Evolutionary conservation across 2,113 vertebrate genomes (phyloP).

Genomic region (Ardeotis arabs): DNA sequence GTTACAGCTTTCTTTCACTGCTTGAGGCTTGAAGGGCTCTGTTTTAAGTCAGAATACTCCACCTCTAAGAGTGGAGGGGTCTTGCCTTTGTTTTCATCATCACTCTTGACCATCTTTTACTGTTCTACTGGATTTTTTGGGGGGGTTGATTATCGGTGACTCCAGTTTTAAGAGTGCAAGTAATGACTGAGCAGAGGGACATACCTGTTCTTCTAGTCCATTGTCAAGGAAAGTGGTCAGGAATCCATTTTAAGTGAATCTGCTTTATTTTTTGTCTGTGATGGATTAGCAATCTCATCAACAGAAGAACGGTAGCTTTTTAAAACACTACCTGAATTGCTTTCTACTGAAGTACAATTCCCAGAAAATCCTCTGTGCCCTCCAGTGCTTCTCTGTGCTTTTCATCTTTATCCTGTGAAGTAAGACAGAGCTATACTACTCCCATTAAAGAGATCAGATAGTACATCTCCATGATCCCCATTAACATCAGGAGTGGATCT

Average conservation of each 20-base stretch:
- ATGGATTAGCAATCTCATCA: not conserved
- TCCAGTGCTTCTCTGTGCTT: not conserved
- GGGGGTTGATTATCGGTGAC: not conserved
- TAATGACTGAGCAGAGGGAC: not conserved
- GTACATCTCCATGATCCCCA: not conserved
- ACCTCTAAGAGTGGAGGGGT: not conserved
- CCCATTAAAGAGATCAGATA: not conserved
- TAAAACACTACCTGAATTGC: not conserved
- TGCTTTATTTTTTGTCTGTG: not conserved
- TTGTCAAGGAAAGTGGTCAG: not conserved
- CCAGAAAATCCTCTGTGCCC: not conserved
- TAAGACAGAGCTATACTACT: not conserved
- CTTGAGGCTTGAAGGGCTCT: not conserved
- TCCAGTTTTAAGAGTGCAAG: not conserved
- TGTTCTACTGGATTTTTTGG: not conserved
- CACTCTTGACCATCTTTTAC: not conserved
- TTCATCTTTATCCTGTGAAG: not conserved
- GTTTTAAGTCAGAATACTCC: not conserved
- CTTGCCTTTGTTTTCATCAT: not conserved
- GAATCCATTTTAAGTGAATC: not conserved
- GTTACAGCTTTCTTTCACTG: not conserved
- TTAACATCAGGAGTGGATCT: not conserved
- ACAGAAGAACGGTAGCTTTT: not conserved
- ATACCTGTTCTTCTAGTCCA: fast-evolving
- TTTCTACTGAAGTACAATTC: not conserved